phyloP scores from a whole-genome alignment of 2,797 vertebrate genomes.

The Xenentodon cancila region DNA sequence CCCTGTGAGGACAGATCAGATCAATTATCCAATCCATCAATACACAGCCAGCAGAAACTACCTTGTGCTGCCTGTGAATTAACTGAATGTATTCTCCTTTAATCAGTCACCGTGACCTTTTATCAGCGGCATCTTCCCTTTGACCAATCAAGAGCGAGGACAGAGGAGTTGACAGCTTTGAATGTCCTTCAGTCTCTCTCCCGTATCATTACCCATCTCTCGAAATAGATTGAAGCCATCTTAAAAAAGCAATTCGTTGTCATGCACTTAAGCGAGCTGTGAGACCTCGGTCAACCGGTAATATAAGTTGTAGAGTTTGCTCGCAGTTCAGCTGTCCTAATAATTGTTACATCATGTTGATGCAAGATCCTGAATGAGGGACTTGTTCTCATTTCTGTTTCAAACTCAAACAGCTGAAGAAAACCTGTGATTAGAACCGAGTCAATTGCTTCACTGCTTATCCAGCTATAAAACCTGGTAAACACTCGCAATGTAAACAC shows the following conservation, averaged over 20 bases:
- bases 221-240: slow-evolving; percentile 69
- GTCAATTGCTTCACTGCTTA: slow-evolving; percentile 2
- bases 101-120: slow-evolving; percentile 63
- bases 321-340: slow-evolving; percentile 1
- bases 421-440: neutral
- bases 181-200: slow-evolving; percentile 66
- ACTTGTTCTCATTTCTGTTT: slow-evolving; percentile 8
- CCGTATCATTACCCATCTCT: slow-evolving; percentile 72
- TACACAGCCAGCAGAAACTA: slow-evolving; percentile 40
- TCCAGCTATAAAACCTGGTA: neutral
- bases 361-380: neutral
- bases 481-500: neutral
- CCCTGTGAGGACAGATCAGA: slow-evolving; percentile 58
- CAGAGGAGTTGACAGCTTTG: slow-evolving; percentile 65
- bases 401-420: neutral
- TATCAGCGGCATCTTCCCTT: slow-evolving; percentile 58
- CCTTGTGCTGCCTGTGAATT: slow-evolving; percentile 17
- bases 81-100: slow-evolving; percentile 59
- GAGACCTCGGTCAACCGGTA: slow-evolving; percentile 31
- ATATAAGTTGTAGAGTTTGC: slow-evolving; percentile 15
- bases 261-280: slow-evolving; percentile 49
- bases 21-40: slow-evolving; percentile 67
- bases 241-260: slow-evolving; percentile 68
- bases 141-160: slow-evolving; percentile 68
- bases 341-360: neutral